A percentile compares a stretch with the other conserved stretches of the same genome.
Conservation (phyloP, 2,888 invertebrate species). For the Idaea aversata region DNA sequence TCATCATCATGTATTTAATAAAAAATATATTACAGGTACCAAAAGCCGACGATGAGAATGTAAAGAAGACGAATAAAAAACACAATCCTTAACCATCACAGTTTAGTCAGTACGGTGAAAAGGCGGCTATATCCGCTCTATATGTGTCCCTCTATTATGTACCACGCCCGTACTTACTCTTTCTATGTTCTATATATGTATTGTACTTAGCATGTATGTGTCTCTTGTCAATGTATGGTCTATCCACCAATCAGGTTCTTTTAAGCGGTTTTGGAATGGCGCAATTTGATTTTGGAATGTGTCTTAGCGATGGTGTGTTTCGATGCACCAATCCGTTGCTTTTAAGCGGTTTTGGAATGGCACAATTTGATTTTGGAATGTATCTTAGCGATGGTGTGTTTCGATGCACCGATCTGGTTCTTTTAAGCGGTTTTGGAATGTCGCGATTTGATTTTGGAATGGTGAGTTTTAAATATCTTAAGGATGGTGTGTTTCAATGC, state of each 20-base stretch:
- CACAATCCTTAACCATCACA: slow-evolving; percentile 85
- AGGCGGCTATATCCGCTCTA: slow-evolving; percentile 49
- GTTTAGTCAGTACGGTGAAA: slow-evolving; percentile 70
- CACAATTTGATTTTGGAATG: not conserved
- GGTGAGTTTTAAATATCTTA: not conserved
- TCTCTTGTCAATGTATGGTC: slow-evolving; percentile 3
- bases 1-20: too few relatives aligned
- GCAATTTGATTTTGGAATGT: not conserved
- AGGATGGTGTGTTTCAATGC: not conserved
- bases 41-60: slow-evolving; percentile 88
- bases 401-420: too few relatives aligned
- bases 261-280: slow-evolving; percentile 11
- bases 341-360: not conserved
- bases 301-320: not conserved
- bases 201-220: slow-evolving; percentile 15
- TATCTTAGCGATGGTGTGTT: not conserved
- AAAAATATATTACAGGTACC: slow-evolving; percentile 48
- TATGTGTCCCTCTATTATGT: slow-evolving; percentile 26
- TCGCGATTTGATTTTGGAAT: not conserved
- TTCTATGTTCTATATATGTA: slow-evolving; percentile 12
- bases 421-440: not conserved
- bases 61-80: slow-evolving; percentile 88
- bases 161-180: slow-evolving; percentile 40
- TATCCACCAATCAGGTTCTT: not conserved
- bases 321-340: too few relatives aligned